These are phyloP conservation scores for Bombus terrestris DNA, from an alignment of 1,140 invertebrate species.

Conservation along the genomic window DNA sequence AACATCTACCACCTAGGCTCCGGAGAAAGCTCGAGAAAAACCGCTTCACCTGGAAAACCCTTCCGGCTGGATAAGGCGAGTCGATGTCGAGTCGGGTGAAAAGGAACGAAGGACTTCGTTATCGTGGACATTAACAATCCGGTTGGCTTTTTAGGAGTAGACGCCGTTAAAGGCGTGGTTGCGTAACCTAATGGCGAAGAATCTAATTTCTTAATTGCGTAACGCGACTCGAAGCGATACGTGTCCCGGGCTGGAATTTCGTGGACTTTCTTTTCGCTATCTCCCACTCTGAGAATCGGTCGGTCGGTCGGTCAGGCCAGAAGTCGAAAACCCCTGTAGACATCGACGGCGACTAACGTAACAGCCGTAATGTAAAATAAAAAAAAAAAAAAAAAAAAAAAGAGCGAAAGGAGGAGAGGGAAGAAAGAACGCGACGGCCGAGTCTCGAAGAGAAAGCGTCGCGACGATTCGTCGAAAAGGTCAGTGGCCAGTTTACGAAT, in stretches of 20 bases:
- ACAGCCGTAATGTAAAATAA: neutral
- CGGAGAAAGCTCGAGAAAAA: neutral
- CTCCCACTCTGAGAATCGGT: neutral
- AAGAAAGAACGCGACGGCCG: neutral
- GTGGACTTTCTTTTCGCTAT: constrained; percentile 58
- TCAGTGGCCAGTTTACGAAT: constrained; percentile 58
- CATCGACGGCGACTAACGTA: neutral
- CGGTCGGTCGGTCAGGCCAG: neutral
- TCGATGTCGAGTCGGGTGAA: neutral
- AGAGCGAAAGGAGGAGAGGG: too few relatives aligned
- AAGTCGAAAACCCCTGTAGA: neutral
- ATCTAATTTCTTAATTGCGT: constrained; percentile 63
- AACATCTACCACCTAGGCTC: accelerated
- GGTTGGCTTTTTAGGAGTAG: constrained; percentile 14
- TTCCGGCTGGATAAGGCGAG: neutral
- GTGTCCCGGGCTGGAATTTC: constrained; percentile 40
- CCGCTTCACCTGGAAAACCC: constrained; percentile 22
- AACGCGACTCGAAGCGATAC: constrained; percentile 22
- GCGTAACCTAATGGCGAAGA: constrained; percentile 57
- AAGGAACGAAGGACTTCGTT: constrained; percentile 9
- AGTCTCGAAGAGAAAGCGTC: neutral
- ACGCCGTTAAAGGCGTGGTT: constrained; percentile 47
- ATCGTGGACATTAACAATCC: constrained; percentile 32
- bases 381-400: too few relatives aligned
- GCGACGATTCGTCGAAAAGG: constrained; percentile 48